phyloP scores from a whole-genome alignment of 2,888 invertebrate genomes.

The Leptinotarsa haldemani region DNA sequence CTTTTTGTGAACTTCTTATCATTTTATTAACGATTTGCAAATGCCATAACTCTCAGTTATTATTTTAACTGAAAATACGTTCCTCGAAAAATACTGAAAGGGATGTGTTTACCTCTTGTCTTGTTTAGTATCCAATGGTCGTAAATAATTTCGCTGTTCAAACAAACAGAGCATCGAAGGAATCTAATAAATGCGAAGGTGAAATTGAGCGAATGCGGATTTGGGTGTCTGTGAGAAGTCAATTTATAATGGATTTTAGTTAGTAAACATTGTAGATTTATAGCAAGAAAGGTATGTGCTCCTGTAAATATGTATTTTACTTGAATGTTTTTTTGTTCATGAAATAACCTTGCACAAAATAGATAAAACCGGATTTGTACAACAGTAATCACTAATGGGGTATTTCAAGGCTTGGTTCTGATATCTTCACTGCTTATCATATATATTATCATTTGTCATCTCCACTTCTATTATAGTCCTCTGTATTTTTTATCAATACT shows the following conservation, averaged over 20 bases:
- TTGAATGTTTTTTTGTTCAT: neutral
- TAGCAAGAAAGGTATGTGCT: conserved; percentile 9
- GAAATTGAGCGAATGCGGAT: conserved; percentile 2
- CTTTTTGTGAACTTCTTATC: no score
- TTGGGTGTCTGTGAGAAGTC: neutral
- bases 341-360: no score
- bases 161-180: conserved; percentile 5
- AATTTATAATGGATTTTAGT: neutral
- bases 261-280: conserved; percentile 10
- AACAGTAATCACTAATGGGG: no score
- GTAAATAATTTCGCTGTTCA: conserved; percentile 2
- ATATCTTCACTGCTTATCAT: no score
- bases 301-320: conserved; percentile 1
- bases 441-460: no score
- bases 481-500: no score
- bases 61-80: neutral
- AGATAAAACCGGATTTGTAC: no score
- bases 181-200: conserved; percentile 1
- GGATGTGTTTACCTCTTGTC: neutral
- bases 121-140: neutral
- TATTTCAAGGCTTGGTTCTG: no score
- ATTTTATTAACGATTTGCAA: neutral
- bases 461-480: no score
- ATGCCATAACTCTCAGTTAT: neutral
- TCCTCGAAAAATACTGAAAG: neutral